phyloP scores from a whole-genome alignment of 2,113 vertebrate species.

The Aptenodytes patagonicus region DNA sequence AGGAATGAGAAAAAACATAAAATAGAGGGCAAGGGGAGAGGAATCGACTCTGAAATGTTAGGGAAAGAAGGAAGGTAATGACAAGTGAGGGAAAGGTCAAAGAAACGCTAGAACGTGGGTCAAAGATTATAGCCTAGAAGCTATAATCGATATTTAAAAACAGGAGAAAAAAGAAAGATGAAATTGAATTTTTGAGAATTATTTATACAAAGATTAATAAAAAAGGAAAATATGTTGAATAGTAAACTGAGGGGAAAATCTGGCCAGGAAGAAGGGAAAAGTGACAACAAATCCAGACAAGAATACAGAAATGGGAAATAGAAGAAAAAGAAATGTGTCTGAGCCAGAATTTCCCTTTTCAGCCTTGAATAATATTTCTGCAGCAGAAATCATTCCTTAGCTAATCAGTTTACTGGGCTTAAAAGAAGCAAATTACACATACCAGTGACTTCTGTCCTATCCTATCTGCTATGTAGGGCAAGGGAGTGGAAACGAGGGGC shows the following conservation, averaged over 20 bases:
- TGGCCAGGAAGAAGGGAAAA: neutral
- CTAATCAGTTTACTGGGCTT: neutral
- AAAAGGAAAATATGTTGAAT: neutral
- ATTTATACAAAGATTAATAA: neutral
- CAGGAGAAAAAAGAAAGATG: accelerated
- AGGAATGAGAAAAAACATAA: neutral
- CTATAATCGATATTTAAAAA: neutral
- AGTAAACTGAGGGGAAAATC: neutral
- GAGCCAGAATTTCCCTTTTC: neutral
- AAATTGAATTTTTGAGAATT: neutral
- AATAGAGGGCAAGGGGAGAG: neutral
- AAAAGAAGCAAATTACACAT: neutral
- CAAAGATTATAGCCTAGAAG: neutral
- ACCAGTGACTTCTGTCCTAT: neutral
- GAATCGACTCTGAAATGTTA: neutral
- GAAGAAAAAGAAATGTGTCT: neutral
- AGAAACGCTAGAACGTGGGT: neutral
- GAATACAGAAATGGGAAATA: neutral
- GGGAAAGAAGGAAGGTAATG: neutral
- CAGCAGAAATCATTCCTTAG: neutral
- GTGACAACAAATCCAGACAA: neutral
- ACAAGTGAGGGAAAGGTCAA: neutral
- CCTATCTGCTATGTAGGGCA: neutral
- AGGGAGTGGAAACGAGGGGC: neutral
- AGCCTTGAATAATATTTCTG: neutral